Evolutionary conservation across 2,888 invertebrate species (phyloP).

Genomic region (Oligia strigilis): DNA sequence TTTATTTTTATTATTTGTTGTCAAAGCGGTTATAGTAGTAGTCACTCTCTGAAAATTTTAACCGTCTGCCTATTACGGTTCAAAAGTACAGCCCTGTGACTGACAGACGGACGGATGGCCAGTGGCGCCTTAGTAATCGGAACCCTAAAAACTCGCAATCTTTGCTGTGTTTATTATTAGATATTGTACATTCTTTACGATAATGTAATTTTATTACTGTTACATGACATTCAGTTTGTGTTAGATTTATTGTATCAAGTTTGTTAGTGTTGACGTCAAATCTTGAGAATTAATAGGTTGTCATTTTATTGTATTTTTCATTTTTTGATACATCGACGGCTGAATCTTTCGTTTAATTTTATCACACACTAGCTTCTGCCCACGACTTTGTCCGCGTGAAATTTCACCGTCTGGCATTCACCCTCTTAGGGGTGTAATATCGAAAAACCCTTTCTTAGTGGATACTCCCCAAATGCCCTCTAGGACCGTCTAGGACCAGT

Average conservation of each 20-base stretch:
- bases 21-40: neutral
- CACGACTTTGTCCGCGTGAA: too few relatives aligned
- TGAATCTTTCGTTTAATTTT: neutral
- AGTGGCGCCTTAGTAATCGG: too few relatives aligned
- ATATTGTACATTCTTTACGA: constrained; percentile 8
- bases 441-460: too few relatives aligned
- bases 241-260: neutral
- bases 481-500: too few relatives aligned
- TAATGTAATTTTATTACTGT: constrained; percentile 13
- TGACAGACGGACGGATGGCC: too few relatives aligned
- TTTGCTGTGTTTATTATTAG: neutral
- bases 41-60: too few relatives aligned
- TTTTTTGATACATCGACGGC: too few relatives aligned
- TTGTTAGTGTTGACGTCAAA: constrained; percentile 4
- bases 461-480: too few relatives aligned
- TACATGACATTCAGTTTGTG: neutral
- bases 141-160: neutral
- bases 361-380: neutral
- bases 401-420: too few relatives aligned
- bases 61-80: too few relatives aligned
- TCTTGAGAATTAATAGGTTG: constrained; percentile 15
- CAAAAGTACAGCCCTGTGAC: too few relatives aligned
- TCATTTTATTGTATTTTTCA: neutral
- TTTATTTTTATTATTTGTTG: neutral
- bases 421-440: too few relatives aligned